phyloP scores from a whole-genome alignment of 2,797 vertebrate genomes.

The Amblyopsis hoosieri region DNA sequence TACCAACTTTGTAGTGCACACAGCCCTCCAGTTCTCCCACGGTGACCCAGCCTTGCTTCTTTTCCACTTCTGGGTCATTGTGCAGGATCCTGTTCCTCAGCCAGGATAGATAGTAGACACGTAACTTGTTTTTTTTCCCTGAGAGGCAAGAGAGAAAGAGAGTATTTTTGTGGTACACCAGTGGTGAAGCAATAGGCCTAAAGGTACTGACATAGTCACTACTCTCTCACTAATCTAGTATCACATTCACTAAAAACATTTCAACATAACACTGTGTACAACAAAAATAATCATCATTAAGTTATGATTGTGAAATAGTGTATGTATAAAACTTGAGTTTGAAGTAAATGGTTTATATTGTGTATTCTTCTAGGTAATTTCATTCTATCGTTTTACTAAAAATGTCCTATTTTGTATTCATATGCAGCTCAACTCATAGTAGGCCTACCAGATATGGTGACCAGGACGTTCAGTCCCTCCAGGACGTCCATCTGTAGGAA shows the following conservation, averaged over 20 bases:
- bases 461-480: slow-evolving; percentile 95
- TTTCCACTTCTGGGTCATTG: slow-evolving; percentile 97
- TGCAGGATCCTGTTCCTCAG: slow-evolving; percentile 96
- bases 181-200: no score
- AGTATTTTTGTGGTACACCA: background rate
- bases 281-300: no score
- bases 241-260: no score
- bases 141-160: background rate
- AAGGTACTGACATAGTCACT: no score
- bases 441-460: slow-evolving; percentile 93
- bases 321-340: background rate
- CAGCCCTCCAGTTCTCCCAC: slow-evolving; percentile 96
- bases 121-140: slow-evolving; percentile 98
- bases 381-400: background rate
- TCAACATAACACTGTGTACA: no score
- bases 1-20: slow-evolving; percentile 99
- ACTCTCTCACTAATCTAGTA: no score
- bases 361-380: background rate
- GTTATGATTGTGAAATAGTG: background rate
- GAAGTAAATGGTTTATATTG: background rate
- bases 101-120: slow-evolving; percentile 98
- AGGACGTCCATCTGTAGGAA: slow-evolving; percentile 98
- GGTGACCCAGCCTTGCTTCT: slow-evolving; percentile 98
- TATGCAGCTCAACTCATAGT: background rate
- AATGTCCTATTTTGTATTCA: background rate